phyloP scores from a whole-genome alignment of 2,113 vertebrate species.

The Grammomys surdaster region DNA sequence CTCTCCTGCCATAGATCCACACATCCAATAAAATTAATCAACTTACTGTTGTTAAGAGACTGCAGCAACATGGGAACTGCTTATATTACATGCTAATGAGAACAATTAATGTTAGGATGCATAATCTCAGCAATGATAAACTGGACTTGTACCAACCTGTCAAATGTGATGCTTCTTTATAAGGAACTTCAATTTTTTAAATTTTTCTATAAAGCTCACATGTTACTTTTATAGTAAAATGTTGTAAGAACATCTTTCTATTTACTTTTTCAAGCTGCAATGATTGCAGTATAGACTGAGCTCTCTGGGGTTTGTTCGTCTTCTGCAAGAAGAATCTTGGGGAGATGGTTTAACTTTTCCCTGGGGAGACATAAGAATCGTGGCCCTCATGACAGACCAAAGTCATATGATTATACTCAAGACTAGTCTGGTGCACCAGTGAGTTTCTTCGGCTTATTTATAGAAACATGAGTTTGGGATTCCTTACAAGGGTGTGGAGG shows the following conservation, averaged over 20 bases:
- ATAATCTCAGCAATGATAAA: background rate
- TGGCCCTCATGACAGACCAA: background rate
- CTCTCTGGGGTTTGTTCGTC: background rate
- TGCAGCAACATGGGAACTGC: background rate
- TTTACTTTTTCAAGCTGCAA: background rate
- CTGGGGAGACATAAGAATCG: background rate
- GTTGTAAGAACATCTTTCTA: background rate
- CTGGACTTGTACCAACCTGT: background rate
- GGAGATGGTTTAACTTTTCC: background rate
- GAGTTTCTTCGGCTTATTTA: background rate
- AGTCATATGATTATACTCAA: background rate
- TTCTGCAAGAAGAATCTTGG: background rate
- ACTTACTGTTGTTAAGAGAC: background rate
- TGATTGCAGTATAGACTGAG: background rate
- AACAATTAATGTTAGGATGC: background rate
- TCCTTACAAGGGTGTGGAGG: background rate
- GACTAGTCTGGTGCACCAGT: background rate
- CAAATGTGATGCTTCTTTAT: conserved; percentile 22
- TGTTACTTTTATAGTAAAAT: conserved; percentile 59
- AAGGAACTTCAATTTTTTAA: conserved; percentile 7
- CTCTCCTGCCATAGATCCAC: background rate
- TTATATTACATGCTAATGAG: background rate
- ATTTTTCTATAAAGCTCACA: background rate
- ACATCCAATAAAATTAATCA: background rate
- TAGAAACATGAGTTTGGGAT: background rate